phyloP scores from a whole-genome alignment of 1,140 invertebrate genomes.

The Plectrocnemia conspersa region DNA sequence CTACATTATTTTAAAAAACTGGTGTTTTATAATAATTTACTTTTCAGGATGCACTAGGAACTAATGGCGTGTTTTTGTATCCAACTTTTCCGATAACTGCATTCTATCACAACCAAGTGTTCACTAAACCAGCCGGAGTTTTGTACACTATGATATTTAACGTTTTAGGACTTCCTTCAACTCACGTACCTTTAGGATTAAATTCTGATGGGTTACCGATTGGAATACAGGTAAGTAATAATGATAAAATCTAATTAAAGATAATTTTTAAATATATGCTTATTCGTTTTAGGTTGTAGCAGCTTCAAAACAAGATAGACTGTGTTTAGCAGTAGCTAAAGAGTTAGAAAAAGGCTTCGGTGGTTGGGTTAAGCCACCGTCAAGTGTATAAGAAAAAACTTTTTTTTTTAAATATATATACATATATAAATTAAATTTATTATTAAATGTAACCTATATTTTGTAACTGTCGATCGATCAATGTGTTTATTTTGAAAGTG shows the following conservation, averaged over 20 bases:
- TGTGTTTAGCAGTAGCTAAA: slow-evolving; percentile 69
- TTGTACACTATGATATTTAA: slow-evolving; percentile 72
- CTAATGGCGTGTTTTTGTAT: slow-evolving; percentile 70
- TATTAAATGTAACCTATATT: neutral
- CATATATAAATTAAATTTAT: neutral
- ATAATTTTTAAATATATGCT: slow-evolving; percentile 1
- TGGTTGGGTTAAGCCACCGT: slow-evolving; percentile 60
- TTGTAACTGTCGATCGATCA: neutral
- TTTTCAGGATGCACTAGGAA: slow-evolving; percentile 52
- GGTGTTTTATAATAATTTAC: slow-evolving; percentile 6
- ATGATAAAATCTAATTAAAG: slow-evolving; percentile 5
- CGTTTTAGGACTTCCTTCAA: slow-evolving; percentile 68
- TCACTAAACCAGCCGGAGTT: slow-evolving; percentile 56
- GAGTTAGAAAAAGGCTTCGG: slow-evolving; percentile 77
- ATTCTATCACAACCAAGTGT: slow-evolving; percentile 58
- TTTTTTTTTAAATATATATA: neutral
- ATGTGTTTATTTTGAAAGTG: neutral
- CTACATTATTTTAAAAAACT: slow-evolving; percentile 14
- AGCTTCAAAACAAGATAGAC: slow-evolving; percentile 61
- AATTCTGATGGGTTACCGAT: slow-evolving; percentile 62
- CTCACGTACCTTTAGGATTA: slow-evolving; percentile 67
- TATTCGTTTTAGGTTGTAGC: slow-evolving; percentile 54
- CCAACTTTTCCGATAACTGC: slow-evolving; percentile 65
- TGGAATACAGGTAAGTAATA: slow-evolving; percentile 62
- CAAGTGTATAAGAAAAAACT: neutral